Evolutionary conservation across 37 sponge, comb jelly and placozoan species (phyloP).

Genomic region (Amphimedon queenslandica): DNA sequence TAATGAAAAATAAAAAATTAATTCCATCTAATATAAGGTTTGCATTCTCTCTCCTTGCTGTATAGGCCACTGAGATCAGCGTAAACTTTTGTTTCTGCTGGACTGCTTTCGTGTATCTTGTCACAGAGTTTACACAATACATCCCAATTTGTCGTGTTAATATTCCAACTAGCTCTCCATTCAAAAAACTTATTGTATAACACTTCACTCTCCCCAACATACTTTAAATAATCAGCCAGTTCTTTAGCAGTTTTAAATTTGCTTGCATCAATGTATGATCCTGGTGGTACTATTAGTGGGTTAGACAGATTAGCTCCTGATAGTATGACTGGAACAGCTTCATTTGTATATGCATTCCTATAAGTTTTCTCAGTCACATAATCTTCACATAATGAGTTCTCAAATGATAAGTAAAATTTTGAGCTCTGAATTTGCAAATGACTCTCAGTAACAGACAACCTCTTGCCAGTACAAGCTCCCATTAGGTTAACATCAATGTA

Average conservation of each 20-base stretch:
- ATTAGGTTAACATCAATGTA: neutral
- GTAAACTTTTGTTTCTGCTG: no score
- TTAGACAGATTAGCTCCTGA: neutral
- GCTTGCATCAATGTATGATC: conserved; percentile 7
- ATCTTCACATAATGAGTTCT: conserved; percentile 7
- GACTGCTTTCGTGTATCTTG: no score
- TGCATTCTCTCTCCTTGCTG: no score
- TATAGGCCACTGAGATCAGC: no score
- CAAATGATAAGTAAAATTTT: conserved; percentile 18
- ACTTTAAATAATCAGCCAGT: conserved; percentile 11
- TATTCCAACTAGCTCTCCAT: no score
- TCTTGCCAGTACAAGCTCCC: neutral
- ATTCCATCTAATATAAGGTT: no score
- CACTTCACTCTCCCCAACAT: neutral
- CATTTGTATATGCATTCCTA: neutral
- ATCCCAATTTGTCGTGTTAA: no score
- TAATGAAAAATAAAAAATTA: no score
- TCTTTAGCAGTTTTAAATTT: conserved; percentile 2
- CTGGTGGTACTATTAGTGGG: conserved; percentile 1
- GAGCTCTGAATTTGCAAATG: neutral
- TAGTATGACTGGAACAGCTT: conserved; percentile 9
- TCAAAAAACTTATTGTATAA: conserved; percentile 16
- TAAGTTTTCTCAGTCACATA: conserved; percentile 18
- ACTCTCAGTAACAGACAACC: neutral
- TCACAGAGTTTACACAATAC: no score